Evolutionary conservation across 2,113 vertebrate species (phyloP).

Genomic region (Anser cygnoides): DNA sequence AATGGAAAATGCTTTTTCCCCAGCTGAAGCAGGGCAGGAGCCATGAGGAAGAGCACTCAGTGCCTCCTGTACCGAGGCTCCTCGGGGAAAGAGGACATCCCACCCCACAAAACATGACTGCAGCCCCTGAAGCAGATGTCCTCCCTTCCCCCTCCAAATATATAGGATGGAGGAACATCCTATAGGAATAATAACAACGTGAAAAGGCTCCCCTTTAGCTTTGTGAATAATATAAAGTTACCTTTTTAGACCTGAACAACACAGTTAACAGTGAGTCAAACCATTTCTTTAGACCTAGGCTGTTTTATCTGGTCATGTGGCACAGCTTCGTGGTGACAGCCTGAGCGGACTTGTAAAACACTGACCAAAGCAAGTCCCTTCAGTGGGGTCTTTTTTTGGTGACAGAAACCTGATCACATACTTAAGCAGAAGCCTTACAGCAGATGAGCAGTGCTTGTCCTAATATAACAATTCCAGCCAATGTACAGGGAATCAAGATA

Average conservation of each 20-base stretch:
- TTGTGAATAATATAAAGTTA: background rate
- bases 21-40: background rate
- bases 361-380: background rate
- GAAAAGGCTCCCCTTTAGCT: background rate
- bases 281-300: rapidly evolving
- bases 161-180: background rate
- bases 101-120: background rate
- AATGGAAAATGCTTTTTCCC: background rate
- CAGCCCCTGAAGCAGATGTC: background rate
- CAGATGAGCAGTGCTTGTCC: background rate
- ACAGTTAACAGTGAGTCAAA: background rate
- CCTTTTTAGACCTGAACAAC: background rate
- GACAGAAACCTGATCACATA: background rate
- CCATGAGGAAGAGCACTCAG: rapidly evolving
- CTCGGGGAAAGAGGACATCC: background rate
- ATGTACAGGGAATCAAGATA: background rate
- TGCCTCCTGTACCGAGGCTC: background rate
- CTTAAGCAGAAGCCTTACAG: background rate
- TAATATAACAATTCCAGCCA: background rate
- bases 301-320: background rate
- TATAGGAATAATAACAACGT: rapidly evolving
- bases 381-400: background rate
- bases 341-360: background rate
- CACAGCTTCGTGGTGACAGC: background rate
- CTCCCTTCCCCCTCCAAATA: background rate